Evolutionary conservation across 2,113 vertebrate species (phyloP), one percentile per base, ranked within the genome.

Genomic region (Chionis minor): DNA sequence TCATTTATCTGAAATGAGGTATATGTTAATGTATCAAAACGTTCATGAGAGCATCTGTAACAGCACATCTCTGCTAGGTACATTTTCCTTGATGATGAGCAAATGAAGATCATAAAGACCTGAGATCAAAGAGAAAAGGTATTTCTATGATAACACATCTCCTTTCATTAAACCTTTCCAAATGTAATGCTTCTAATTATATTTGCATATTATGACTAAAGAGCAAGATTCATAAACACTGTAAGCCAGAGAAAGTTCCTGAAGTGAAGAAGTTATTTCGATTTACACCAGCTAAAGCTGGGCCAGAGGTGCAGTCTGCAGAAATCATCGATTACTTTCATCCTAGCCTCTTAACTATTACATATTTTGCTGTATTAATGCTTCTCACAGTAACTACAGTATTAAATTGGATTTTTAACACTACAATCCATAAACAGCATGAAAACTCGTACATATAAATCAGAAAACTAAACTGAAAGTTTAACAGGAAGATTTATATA

Each of bases 401-500:
- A 97, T 91, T 97, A 97, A 97, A 96, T 97, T 94, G 97, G 77
- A 88, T 51, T 66, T 97, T 97, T 73, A 97, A 88, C 73, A 81
- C 94, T 95, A 91, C 2, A 3, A 93, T 96, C 89, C 87, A 92
- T 96, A 96, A 92, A 92, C 89, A 92, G 79, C 42, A 89, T 73
- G 70, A 96, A 97, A 98, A 80, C 81, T 92, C 83, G 44, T 73
- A n/a, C 66, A 71, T 69, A 98, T 98, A 97, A 98, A 98, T 98
- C 89, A 97, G 15, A 47, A 81, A 79, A 95, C 58, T 80, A 96
- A 97, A 97, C 74, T 94, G 94, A 69, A 98, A 97, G 30, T 96
- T 97, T 97, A 97, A 97, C 81, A 84, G 84, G 80, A 95, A 97
- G 92, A 98, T 98, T 98, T 97, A 97, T 97, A 91, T 93, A 97